Base-by-base conservation (phyloP, 2,113 vertebrate species). In the Anarrhichthys ocellatus region DNA sequence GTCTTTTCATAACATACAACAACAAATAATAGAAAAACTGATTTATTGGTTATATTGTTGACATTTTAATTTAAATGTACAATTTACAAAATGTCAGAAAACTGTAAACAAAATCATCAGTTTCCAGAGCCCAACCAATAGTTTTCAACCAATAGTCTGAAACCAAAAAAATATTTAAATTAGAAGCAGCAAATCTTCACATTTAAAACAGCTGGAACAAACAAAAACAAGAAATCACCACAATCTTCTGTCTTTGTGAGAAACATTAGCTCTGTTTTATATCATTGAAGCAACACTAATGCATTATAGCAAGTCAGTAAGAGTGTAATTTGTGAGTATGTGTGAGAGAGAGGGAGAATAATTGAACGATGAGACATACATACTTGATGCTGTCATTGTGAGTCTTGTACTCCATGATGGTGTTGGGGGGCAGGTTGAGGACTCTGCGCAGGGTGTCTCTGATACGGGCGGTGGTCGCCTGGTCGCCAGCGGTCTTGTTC, bases 321-420 rank as follows among this genome's bases (percentile, higher is more conserved):
- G 38, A 32, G 46, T 15, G 1, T 62, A 6, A 36, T 73, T 38
- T 77, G 24, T 68, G 34, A 64, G 32, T 75, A 84, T 89, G 78
- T 81, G 62, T 56, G 62, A 29, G 4, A 81, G 29, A 81, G 27
- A 87, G 66, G 61, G 27, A 59, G 84, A 89, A 80, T 81, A 91
- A 85, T 78, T 81, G 90, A 85, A 74, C 1, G 70, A n/a, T 5
- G 71, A 89, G 88, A 93, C 88, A 91, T 89, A 93, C 94, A 93
- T 89, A 96, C 96, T 96, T 96, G 86, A 96, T 95, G 92, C 96
- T 96, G 94, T 96, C 96, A 46, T 94, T 96, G 86, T 96, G 96
- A 11, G 94, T 96, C 92, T 96, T 96, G 92, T 96, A 96, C 88
- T 96, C 96, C 95, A 96, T 96, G 85, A 96, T 96, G 85, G 96